Percentiles rank a stretch among this genome's conserved stretches.
Conservation (phyloP, 2,888 invertebrate genomes). For the Holacanthella duospinosa region DNA sequence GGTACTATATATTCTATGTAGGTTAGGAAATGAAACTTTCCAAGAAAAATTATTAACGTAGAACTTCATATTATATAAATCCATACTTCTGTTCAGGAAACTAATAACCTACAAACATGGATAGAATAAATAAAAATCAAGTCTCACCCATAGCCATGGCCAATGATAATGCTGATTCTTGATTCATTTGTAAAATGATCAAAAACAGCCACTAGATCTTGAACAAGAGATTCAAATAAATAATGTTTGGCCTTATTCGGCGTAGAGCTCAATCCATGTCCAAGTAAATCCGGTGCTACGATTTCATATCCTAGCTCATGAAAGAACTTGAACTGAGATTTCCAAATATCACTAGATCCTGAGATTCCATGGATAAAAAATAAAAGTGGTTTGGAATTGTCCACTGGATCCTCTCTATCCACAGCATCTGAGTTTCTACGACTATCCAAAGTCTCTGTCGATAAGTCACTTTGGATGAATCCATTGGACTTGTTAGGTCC, state of each 20-base stretch:
- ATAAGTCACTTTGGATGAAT: background rate
- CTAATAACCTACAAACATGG: no score
- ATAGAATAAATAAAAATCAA: no score
- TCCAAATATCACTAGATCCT: slow-evolving; percentile 54
- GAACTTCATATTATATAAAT: no score
- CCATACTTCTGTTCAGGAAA: no score
- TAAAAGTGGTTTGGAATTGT: slow-evolving; percentile 43
- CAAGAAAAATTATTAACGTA: no score
- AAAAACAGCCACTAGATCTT: slow-evolving; percentile 51
- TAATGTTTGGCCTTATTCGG: slow-evolving; percentile 50
- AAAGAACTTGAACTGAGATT: slow-evolving; percentile 51
- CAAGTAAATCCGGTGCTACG: slow-evolving; percentile 56
- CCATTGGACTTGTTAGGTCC: background rate
- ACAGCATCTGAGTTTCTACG: background rate
- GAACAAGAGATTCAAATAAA: slow-evolving; percentile 50
- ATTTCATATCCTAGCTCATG: slow-evolving; percentile 51
- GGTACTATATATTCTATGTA: no score
- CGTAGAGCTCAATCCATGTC: slow-evolving; percentile 56
- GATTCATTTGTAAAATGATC: slow-evolving; percentile 49
- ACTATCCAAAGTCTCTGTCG: background rate
- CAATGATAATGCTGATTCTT: slow-evolving; percentile 49
- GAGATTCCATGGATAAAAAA: slow-evolving; percentile 59
- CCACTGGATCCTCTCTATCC: background rate
- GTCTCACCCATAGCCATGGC: slow-evolving; percentile 59
- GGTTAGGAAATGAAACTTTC: no score